Percentiles rank a stretch among this genome's conserved stretches.
Evolutionary conservation across 2,888 invertebrate species (phyloP).

Genomic region (Baronia brevicornis): DNA sequence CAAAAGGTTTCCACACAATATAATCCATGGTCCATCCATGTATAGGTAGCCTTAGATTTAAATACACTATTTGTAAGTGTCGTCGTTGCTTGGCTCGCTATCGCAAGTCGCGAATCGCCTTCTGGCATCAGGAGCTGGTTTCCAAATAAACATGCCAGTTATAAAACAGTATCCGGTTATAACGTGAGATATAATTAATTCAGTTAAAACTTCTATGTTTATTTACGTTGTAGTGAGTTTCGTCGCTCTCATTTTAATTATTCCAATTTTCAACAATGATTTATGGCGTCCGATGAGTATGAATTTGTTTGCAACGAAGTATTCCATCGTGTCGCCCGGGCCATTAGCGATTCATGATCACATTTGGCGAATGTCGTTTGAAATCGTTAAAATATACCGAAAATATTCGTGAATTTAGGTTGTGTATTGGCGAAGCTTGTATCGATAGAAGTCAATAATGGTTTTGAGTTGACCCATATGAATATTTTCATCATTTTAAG

Average conservation of each 20-base stretch:
- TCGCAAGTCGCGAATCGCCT: constrained; percentile 9
- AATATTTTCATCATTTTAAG: too few relatives aligned
- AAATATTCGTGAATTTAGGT: too few relatives aligned
- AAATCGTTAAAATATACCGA: constrained; percentile 7
- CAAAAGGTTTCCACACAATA: too few relatives aligned
- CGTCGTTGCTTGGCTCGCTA: constrained; percentile 6
- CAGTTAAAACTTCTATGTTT: constrained; percentile 26
- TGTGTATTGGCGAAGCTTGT: too few relatives aligned
- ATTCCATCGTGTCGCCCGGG: too few relatives aligned
- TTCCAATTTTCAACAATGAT: constrained; percentile 29
- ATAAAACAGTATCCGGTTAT: constrained; percentile 29
- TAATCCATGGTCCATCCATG: too few relatives aligned
- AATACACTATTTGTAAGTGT: constrained; percentile 2
- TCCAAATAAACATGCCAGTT: constrained; percentile 30
- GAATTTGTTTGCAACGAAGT: too few relatives aligned
- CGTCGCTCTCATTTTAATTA: constrained; percentile 20
- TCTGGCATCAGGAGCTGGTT: constrained; percentile 28
- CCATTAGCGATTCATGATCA: constrained; percentile 9
- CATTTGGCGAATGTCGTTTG: constrained; percentile 8
- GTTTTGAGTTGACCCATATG: constrained; percentile 3
- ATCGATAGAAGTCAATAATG: too few relatives aligned
- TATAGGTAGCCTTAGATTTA: too few relatives aligned
- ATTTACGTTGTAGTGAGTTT: constrained; percentile 25
- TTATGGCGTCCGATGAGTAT: constrained; percentile 23
- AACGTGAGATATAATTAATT: constrained; percentile 29